A percentile compares a stretch with the other conserved stretches of the same genome.
These are phyloP conservation scores for Acropternis orthonyx DNA, from an alignment of 2,797 vertebrate species.

Conservation along the genomic window DNA sequence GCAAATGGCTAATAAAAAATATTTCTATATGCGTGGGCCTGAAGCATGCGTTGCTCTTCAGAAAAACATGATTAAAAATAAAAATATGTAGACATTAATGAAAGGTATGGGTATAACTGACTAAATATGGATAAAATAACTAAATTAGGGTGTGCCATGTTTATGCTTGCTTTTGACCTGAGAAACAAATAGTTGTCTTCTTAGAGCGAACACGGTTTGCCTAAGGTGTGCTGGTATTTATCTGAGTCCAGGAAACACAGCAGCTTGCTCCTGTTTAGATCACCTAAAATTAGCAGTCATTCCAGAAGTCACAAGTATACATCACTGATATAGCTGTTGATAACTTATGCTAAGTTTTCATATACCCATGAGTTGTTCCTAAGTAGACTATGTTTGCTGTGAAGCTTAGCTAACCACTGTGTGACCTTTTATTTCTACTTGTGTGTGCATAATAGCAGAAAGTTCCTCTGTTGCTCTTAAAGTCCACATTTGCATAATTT, in stretches of 20 bases:
- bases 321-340: background rate
- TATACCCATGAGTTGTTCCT: background rate
- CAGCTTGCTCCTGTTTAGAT: background rate
- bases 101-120: background rate
- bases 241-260: background rate
- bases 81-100: background rate
- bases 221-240: background rate
- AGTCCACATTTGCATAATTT: slow-evolving; percentile 68
- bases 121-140: background rate
- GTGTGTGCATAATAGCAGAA: slow-evolving; percentile 15
- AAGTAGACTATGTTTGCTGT: slow-evolving; percentile 10
- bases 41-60: background rate
- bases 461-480: slow-evolving; percentile 42
- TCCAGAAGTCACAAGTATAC: background rate
- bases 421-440: slow-evolving; percentile 33
- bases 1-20: background rate
- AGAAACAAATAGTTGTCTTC: background rate
- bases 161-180: background rate
- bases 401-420: slow-evolving; percentile 27
- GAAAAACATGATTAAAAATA: background rate
- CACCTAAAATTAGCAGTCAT: background rate
- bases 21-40: background rate
- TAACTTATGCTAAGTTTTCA: slow-evolving; percentile 15
- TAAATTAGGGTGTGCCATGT: background rate
- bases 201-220: fast-evolving